These are phyloP conservation scores for Cryptus viduatorius DNA, from an alignment of 2,888 invertebrate species.

Conservation along the genomic window DNA sequence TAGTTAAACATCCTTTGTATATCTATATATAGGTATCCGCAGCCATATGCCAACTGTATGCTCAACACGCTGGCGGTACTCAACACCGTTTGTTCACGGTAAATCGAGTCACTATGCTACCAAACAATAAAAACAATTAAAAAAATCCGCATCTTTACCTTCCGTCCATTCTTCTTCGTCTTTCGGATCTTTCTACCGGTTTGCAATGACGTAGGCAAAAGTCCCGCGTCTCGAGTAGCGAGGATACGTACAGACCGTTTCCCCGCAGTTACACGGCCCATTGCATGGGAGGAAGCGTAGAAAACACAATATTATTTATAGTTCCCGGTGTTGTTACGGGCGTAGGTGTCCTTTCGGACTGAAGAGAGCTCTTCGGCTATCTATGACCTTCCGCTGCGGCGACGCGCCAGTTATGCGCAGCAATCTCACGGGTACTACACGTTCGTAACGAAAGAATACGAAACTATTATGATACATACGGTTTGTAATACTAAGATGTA, in stretches of 20 bases:
- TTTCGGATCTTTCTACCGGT: conserved; percentile 16
- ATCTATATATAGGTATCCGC: conserved; percentile 3
- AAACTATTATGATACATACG: conserved; percentile 18
- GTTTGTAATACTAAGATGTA: conserved; percentile 2
- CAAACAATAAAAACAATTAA: conserved; percentile 16
- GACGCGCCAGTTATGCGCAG: background rate
- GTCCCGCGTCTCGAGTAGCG: conserved; percentile 9
- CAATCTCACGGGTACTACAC: conserved; percentile 2
- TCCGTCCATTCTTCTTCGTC: conserved; percentile 19
- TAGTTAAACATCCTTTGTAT: conserved; percentile 33
- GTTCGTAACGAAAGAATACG: background rate
- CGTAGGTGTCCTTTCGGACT: background rate
- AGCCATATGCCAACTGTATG: conserved; percentile 41
- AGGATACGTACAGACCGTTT: conserved; percentile 37
- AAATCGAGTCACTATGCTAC: conserved; percentile 52
- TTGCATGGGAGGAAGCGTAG: conserved; percentile 33
- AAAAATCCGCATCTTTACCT: conserved; percentile 11
- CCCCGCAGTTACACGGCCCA: conserved; percentile 58
- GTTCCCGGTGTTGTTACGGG: background rate
- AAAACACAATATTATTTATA: conserved; percentile 16
- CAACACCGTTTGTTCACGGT: conserved; percentile 50
- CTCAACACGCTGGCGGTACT: conserved; percentile 9
- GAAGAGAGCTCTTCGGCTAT: background rate
- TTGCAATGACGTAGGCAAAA: conserved; percentile 60
- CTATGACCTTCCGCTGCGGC: background rate